Evolutionary conservation across 2,888 invertebrate species (phyloP).

Genomic region (Podotricha telesiphe): DNA sequence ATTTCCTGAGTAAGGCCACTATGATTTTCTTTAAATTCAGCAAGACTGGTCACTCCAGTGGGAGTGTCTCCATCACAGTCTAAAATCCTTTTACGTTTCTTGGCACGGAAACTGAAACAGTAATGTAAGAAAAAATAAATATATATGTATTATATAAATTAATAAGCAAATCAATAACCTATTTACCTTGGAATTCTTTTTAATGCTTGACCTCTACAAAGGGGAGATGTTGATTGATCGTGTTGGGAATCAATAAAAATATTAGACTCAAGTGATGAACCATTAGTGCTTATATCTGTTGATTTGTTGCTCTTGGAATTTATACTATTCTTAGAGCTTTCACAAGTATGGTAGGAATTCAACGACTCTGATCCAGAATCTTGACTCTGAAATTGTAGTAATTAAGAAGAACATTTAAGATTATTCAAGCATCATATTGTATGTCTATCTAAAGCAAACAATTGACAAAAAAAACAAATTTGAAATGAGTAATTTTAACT

Average conservation of each 20-base stretch:
- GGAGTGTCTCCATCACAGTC: slow-evolving; percentile 77
- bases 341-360: slow-evolving; percentile 78
- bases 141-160: too few relatives aligned
- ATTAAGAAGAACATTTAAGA: background rate
- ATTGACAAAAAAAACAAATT: too few relatives aligned
- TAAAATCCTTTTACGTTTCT: slow-evolving; percentile 85
- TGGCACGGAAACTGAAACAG: slow-evolving; percentile 74
- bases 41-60: slow-evolving; percentile 70
- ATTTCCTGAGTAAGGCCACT: slow-evolving; percentile 89
- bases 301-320: slow-evolving; percentile 70
- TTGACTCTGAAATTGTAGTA: slow-evolving; percentile 55
- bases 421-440: too few relatives aligned
- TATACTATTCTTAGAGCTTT: slow-evolving; percentile 72
- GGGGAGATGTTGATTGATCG: slow-evolving; percentile 82
- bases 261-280: slow-evolving; percentile 74
- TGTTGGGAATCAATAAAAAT: slow-evolving; percentile 73
- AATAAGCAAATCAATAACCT: too few relatives aligned
- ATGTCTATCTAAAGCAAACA: too few relatives aligned
- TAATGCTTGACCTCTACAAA: slow-evolving; percentile 79
- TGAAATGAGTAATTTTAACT: too few relatives aligned
- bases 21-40: slow-evolving; percentile 74
- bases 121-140: too few relatives aligned
- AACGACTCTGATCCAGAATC: slow-evolving; percentile 71
- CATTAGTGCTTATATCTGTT: slow-evolving; percentile 74
- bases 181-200: slow-evolving; percentile 76